phyloP scores from a whole-genome alignment of 37 sponge, comb jelly and placozoan species.

The Tethya wilhelma region DNA sequence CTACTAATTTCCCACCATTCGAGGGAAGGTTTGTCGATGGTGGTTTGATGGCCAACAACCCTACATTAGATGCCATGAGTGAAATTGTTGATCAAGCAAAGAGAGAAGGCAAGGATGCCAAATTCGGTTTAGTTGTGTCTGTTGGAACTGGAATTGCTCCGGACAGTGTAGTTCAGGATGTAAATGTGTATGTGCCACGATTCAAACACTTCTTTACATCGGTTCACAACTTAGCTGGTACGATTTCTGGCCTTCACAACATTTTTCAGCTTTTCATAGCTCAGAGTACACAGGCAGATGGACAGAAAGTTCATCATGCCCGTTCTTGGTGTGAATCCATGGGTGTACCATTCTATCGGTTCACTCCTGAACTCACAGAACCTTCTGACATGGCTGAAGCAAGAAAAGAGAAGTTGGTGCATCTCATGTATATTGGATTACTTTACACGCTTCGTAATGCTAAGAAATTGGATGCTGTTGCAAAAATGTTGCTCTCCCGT shows the following conservation, averaged over 20 bases:
- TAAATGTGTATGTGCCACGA: not conserved
- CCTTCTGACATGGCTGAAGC: slow-evolving; percentile 18
- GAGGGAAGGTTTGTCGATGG: slow-evolving; percentile 31
- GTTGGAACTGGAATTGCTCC: slow-evolving; percentile 30
- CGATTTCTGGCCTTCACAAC: slow-evolving; percentile 10
- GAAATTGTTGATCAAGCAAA: slow-evolving; percentile 12
- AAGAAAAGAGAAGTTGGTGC: not conserved
- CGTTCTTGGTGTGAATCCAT: slow-evolving; percentile 37
- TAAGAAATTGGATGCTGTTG: slow-evolving; percentile 14
- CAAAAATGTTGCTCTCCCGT: slow-evolving; percentile 11
- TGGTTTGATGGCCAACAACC: slow-evolving; percentile 9
- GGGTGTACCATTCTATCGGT: slow-evolving; percentile 22
- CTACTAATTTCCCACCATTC: slow-evolving; percentile 7
- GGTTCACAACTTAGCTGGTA: not conserved
- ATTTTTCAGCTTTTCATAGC: slow-evolving; percentile 34
- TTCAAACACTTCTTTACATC: not conserved
- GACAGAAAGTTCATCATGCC: slow-evolving; percentile 45
- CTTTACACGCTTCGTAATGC: slow-evolving; percentile 20
- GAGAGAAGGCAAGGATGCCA: slow-evolving; percentile 26
- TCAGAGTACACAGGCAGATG: slow-evolving; percentile 46
- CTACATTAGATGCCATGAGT: slow-evolving; percentile 9
- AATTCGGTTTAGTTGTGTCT: slow-evolving; percentile 14
- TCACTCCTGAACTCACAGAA: slow-evolving; percentile 16
- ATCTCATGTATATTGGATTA: slow-evolving; percentile 30
- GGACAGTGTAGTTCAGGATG: not conserved